Evolutionary conservation across 2,113 vertebrate species (phyloP), one percentile per base, ranked within the genome.

Genomic region (Melierax canorus): DNA sequence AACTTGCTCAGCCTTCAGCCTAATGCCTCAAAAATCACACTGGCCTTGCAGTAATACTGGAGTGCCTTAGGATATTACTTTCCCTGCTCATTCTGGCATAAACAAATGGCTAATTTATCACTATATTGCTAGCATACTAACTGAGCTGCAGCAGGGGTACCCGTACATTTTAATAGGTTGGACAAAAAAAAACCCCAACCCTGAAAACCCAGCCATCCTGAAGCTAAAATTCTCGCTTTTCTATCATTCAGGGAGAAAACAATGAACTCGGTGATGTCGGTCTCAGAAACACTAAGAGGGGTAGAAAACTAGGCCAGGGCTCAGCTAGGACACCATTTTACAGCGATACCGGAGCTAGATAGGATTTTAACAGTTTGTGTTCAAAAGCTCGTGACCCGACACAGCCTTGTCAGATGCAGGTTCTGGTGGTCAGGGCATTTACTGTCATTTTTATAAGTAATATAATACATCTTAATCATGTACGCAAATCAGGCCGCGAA

Each of bases 11-110:
- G 81, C 90, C 60, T 96, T 87, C 85, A 82, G 55, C 50, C 68
- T 96, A 73, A 91, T 95, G 75, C 92, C 77, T 95, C 46, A 83
- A 76, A 96, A 96, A 81, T 94, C 72, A 62, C 79, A 50, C 34
- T 91, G 79, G 76, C 82, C 72, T 90, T 80, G 59, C 77, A 71
- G 12, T 78, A 93, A 78, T 76, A 51, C 27, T 30, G 51, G 41
- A 87, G 32, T 76, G 84, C 69, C 85, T 84, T 74, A 69, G 46
- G 55, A 24, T 79, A 71, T 97, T 91, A 68, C 38, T 81, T 93
- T 60, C 50, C 62, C 22, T 82, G 53, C 74, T 90, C 48, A 21
- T 80, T 94, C 64, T 82, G 84, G 39, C 66, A 76, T 92, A 78
- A 86, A 92, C 50, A 92, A 88, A 64, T 89, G 76, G 43, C 51